A percentile compares a stretch with the other conserved stretches of the same genome.
phyloP scores from a whole-genome alignment of 2,797 vertebrate genomes.

The Sebastes reedi region DNA sequence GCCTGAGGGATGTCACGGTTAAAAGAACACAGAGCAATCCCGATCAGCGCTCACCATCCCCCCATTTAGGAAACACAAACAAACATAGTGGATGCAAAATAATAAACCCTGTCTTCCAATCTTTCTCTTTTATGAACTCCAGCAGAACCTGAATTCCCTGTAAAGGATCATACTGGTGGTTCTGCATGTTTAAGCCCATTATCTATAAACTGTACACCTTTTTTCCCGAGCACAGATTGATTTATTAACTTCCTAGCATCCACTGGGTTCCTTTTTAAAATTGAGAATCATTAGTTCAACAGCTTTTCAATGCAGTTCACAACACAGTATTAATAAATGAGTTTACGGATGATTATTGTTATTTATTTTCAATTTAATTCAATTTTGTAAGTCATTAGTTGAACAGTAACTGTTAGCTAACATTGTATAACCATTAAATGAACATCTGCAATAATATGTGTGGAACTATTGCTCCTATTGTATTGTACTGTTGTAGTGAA shows the following conservation, averaged over 20 bases:
- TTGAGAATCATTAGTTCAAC: background rate
- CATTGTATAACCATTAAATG: background rate
- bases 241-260: background rate
- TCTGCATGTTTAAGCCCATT: background rate
- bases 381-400: background rate
- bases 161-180: background rate
- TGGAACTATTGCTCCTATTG: background rate
- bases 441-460: background rate
- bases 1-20: constrained; percentile 46
- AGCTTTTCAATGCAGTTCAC: background rate
- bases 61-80: constrained; percentile 3
- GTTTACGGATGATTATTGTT: background rate
- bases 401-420: background rate
- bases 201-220: background rate
- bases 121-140: background rate
- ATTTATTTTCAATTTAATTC: background rate
- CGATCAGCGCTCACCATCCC: constrained; percentile 16
- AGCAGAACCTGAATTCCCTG: background rate
- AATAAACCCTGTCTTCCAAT: background rate
- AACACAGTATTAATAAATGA: background rate
- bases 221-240: background rate
- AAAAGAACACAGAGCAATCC: constrained; percentile 33
- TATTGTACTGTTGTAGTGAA: background rate
- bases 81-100: background rate
- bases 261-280: background rate